Evolutionary conservation across 2,888 invertebrate genomes (phyloP).

Genomic region (Drosophila sordidapex): DNA sequence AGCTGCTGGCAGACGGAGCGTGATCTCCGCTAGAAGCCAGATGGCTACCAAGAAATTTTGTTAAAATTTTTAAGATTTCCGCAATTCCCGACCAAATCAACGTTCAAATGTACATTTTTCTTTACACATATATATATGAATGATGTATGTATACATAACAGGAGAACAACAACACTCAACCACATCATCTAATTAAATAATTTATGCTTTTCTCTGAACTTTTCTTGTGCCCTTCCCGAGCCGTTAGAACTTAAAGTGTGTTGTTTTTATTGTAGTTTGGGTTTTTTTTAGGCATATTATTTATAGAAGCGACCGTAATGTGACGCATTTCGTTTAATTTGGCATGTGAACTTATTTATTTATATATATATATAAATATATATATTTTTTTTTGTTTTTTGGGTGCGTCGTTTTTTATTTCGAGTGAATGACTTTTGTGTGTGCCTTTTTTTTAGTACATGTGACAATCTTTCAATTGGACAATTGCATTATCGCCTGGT

Average conservation of each 20-base stretch:
- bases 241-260: slow-evolving; percentile 4
- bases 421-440: slow-evolving; percentile 58
- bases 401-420: slow-evolving; percentile 12
- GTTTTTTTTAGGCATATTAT: slow-evolving; percentile 52
- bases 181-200: slow-evolving; percentile 55
- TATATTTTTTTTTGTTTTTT: slow-evolving; percentile 19
- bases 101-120: background rate
- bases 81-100: slow-evolving; percentile 42
- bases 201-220: slow-evolving; percentile 59
- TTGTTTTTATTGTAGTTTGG: slow-evolving; percentile 27
- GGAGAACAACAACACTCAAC: background rate
- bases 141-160: background rate
- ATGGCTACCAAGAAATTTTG: slow-evolving; percentile 43
- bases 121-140: background rate
- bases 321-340: slow-evolving; percentile 68
- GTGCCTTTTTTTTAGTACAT: slow-evolving; percentile 42
- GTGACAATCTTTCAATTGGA: slow-evolving; percentile 47
- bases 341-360: slow-evolving; percentile 55
- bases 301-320: slow-evolving; percentile 56
- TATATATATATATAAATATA: slow-evolving; percentile 20
- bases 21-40: slow-evolving; percentile 47
- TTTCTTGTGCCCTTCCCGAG: slow-evolving; percentile 52
- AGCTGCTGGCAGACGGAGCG: slow-evolving; percentile 45
- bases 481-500: slow-evolving; percentile 6
- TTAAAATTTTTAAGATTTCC: slow-evolving; percentile 45